Evolutionary conservation across 2,888 invertebrate species (phyloP).

Genomic region (Erebia aethiops): DNA sequence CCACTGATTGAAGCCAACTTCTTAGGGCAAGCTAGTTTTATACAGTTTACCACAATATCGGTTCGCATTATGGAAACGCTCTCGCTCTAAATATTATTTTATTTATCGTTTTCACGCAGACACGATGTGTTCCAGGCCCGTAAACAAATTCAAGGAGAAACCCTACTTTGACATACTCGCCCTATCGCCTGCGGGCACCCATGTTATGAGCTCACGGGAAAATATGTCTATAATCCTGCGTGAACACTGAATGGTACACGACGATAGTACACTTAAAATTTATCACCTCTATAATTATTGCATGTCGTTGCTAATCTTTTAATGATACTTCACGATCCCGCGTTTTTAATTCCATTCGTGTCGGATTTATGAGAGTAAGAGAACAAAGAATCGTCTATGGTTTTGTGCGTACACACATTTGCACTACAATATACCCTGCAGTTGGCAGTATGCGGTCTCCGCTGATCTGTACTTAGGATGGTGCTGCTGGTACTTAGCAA

Average conservation of each 20-base stretch:
- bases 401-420: no score
- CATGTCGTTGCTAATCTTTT: no score
- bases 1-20: no score
- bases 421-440: no score
- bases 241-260: no score
- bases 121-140: conserved; percentile 8
- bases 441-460: no score
- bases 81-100: background rate
- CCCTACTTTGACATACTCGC: background rate
- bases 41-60: background rate
- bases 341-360: no score
- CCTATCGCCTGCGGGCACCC: conserved; percentile 18
- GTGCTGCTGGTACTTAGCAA: no score
- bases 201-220: background rate
- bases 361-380: no score
- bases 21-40: background rate
- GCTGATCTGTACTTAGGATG: no score
- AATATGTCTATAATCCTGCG: background rate
- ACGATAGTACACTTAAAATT: background rate
- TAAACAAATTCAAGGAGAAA: conserved; percentile 21
- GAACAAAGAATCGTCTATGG: no score
- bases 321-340: no score
- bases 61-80: background rate
- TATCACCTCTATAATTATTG: background rate
- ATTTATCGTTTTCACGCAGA: conserved; percentile 1